These are phyloP conservation scores for Plagiodera versicolora DNA, from an alignment of 2,888 invertebrate genomes.

Conservation along the genomic window DNA sequence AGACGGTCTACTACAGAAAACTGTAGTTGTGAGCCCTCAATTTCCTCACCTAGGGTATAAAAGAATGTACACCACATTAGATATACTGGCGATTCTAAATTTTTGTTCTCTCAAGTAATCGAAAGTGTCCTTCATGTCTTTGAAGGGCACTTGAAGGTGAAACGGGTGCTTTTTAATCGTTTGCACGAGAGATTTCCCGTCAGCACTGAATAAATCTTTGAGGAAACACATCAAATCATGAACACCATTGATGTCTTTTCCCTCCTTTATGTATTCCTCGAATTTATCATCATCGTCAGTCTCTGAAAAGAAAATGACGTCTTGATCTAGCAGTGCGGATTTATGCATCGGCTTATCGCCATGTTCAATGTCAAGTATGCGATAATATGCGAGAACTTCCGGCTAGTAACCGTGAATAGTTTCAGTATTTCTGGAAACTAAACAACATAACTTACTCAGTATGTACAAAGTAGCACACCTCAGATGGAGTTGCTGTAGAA, in stretches of 20 bases:
- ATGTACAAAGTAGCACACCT: slow-evolving; percentile 57
- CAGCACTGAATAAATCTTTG: slow-evolving; percentile 48
- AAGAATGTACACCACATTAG: slow-evolving; percentile 64
- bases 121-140: slow-evolving; percentile 63
- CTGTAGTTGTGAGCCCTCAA: slow-evolving; percentile 26
- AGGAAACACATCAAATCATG: slow-evolving; percentile 55
- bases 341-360: too few relatives aligned
- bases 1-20: slow-evolving; percentile 12
- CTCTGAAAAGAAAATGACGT: slow-evolving; percentile 26
- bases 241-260: slow-evolving; percentile 59
- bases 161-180: slow-evolving; percentile 63
- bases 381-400: not conserved
- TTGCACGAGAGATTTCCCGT: slow-evolving; percentile 44
- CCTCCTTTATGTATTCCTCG: slow-evolving; percentile 56
- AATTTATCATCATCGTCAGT: slow-evolving; percentile 37
- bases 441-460: slow-evolving; percentile 53
- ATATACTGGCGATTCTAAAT: slow-evolving; percentile 61
- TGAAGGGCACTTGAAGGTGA: slow-evolving; percentile 64
- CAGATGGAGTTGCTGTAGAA: slow-evolving; percentile 57
- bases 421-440: too few relatives aligned
- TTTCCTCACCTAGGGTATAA: slow-evolving; percentile 68
- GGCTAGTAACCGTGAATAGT: too few relatives aligned
- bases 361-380: not conserved
- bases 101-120: slow-evolving; percentile 57
- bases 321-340: too few relatives aligned